These are phyloP conservation scores for Unio pictorum DNA, from an alignment of 2,888 invertebrate species.

Conservation along the genomic window DNA sequence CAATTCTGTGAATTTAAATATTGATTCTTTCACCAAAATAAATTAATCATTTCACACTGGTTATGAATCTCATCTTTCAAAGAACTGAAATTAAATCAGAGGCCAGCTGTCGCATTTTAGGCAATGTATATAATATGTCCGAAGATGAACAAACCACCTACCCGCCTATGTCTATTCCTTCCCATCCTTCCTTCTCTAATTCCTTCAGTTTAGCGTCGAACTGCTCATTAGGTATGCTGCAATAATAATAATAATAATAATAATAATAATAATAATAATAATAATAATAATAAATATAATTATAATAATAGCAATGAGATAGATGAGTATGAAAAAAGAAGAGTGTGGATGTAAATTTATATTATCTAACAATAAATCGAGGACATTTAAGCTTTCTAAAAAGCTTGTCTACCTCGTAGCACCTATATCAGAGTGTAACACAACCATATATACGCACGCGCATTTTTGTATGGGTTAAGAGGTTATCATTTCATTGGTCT, in stretches of 20 bases:
- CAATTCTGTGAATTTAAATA: too few species aligned
- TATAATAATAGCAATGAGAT: background rate
- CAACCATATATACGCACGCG: background rate
- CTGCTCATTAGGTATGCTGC: conserved; percentile 21
- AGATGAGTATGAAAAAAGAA: too few species aligned
- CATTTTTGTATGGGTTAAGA: background rate
- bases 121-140: too few species aligned
- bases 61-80: too few species aligned
- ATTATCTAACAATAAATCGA: background rate
- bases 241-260: background rate
- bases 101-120: too few species aligned
- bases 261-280: conserved; percentile 3
- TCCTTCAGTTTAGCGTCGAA: conserved; percentile 33
- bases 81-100: too few species aligned
- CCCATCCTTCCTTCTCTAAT: conserved; percentile 38
- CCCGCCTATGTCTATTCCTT: conserved; percentile 42
- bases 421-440: background rate
- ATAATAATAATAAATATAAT: too few species aligned
- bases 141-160: conserved; percentile 4
- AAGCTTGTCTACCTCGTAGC: background rate
- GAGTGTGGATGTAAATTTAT: background rate
- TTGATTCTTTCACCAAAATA: too few species aligned
- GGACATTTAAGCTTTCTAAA: conserved; percentile 5
- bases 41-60: too few species aligned
- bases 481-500: too few species aligned